Base-by-base conservation (phyloP, 2,797 vertebrate species). In the Heliangelus exortis region DNA sequence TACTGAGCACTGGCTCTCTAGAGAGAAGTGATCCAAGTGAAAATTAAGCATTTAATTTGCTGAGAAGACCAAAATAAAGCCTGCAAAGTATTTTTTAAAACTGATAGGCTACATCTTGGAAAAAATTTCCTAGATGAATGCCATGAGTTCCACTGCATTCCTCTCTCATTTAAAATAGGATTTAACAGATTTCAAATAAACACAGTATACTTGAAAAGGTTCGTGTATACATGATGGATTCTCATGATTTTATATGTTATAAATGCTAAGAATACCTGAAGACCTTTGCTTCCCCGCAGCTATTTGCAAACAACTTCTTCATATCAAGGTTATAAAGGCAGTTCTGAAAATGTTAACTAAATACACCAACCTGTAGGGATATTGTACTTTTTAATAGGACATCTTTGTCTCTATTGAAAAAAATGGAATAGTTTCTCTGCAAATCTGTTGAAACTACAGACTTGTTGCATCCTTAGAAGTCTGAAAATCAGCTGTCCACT, bases 311-410 rank as follows among this genome's bases (percentile, higher is more conserved):
- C 16, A 7, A 0, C 66, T 80, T 92, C 41, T 54, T 29, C 13
- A 5, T 36, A 15, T 17, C 7, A 73, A 59, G 50, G 8, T 65
- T 79, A 28, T 0, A 1, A 86, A 51, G 63, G 21, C 45, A 36
- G 55, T 36, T 75, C 53, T 63, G 62, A 39, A 59, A 68, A 74
- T 20, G 36, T 26, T 87, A 73, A 34, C 31, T 41, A 54, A 68
- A 25, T 31, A 28, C 15, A 28, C 6, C 39, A n/a, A 22, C 2
- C 0, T 2, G 13, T 34, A 6, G 57, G 47, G 51, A 10, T 41
- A 14, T 25, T 43, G 13, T 12, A 26, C 2, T 34, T 31, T 36
- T 39, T 53, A 55, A 51, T 9, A 61, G 63, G 14, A n/a, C 20
- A 1, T 48, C 34, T 19, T 47, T 45, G 8, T 43, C 41, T 55